Evolutionary conservation across 2,888 invertebrate genomes (phyloP).

Genomic region (Cheilosia vernalis): DNA sequence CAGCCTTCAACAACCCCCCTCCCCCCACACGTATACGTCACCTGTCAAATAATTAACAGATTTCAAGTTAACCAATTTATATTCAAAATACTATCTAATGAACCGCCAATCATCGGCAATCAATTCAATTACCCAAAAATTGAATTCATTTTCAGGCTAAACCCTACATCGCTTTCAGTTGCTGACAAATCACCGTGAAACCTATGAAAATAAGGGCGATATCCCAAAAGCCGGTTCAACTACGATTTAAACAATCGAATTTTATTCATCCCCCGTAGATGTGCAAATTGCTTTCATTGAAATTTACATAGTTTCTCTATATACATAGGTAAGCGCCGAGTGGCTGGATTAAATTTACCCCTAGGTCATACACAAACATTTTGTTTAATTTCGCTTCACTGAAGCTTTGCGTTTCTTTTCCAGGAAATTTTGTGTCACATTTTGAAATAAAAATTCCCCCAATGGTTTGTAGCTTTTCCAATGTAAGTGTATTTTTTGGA

Average conservation of each 20-base stretch:
- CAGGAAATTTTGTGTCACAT: too few species aligned
- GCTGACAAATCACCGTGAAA: background rate
- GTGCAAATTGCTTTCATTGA: background rate
- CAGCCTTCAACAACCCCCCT: too few species aligned
- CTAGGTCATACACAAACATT: too few species aligned
- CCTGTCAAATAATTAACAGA: background rate
- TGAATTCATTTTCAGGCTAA: background rate
- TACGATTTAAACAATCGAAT: background rate
- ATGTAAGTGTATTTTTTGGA: too few species aligned
- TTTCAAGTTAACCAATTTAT: background rate
- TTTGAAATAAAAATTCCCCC: too few species aligned
- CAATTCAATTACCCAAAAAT: background rate
- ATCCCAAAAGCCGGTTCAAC: background rate
- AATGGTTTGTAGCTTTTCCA: too few species aligned
- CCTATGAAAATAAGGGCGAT: background rate
- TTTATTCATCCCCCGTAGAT: background rate
- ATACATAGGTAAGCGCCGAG: background rate
- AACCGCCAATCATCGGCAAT: background rate
- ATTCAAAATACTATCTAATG: background rate
- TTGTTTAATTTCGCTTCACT: too few species aligned
- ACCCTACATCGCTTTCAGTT: background rate
- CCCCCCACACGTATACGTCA: too few species aligned
- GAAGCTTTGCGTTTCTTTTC: too few species aligned
- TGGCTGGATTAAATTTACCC: background rate
- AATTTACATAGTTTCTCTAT: background rate